Evolutionary conservation across 2,113 vertebrate species (phyloP).

Genomic region (Melanotaenia duboulayi): DNA sequence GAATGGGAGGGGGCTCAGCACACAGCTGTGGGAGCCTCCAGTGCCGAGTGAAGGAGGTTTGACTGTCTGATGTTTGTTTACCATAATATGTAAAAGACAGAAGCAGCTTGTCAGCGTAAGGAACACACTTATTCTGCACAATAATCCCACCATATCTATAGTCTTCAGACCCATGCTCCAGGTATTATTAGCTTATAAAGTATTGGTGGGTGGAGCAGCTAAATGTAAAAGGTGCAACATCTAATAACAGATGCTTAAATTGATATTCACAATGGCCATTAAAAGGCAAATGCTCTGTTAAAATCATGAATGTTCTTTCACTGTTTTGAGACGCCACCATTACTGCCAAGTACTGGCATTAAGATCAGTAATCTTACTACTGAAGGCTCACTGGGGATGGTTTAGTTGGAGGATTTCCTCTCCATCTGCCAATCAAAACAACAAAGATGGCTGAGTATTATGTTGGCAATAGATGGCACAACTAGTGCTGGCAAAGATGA

Average conservation of each 20-base stretch:
- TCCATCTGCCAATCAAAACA: constrained; percentile 15
- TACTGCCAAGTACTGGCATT: neutral
- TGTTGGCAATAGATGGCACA: neutral
- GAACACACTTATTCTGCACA: too few relatives aligned
- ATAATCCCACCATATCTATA: neutral
- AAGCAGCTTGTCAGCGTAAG: too few relatives aligned
- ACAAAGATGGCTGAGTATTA: neutral
- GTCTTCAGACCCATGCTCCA: neutral
- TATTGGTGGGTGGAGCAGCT: too few relatives aligned
- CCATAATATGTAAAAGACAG: too few relatives aligned
- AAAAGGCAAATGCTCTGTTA: neutral
- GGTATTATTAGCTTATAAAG: neutral
- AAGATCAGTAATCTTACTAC: constrained; percentile 1
- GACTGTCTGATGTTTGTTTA: too few relatives aligned
- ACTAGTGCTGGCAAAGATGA: neutral
- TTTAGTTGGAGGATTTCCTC: constrained; percentile 11
- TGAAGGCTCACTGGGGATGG: neutral
- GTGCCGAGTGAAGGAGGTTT: neutral
- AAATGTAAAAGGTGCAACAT: too few relatives aligned
- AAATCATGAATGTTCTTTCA: neutral
- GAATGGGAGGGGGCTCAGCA: neutral
- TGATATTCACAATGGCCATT: neutral
- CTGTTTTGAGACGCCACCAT: constrained; percentile 1
- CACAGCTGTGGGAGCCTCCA: neutral
- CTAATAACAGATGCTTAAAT: neutral